Base-by-base conservation (phyloP, 2,888 invertebrate genomes). In the Sarcophaga variegata region DNA sequence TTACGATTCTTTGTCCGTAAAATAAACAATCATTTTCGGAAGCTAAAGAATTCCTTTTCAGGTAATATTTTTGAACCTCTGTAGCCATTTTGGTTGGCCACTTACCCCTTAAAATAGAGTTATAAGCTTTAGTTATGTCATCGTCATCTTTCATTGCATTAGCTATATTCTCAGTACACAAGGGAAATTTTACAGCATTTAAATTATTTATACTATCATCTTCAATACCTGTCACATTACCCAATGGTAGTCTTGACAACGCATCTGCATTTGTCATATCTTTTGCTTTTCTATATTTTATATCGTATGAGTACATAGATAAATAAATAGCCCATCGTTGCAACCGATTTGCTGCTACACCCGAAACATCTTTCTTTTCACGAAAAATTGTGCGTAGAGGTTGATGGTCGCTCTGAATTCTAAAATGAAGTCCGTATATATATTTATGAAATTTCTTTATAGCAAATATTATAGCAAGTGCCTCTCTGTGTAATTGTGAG, bases 221-320 rank as follows among this genome's bases (percentile, higher is more conserved):
- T 64, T 76, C 79, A 77, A 80, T 75, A 37, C 69, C 25, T 60
- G 67, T 81, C 3, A 71, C 11, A 66, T 62, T 74, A 14, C 22
- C 37, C n/a, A 87, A 45, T 77, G 85, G 84, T 14, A 88, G 27
- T 22, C 86, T 71, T 66, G 85, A 79, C 27, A 87, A 67, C 12
- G 78, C 72, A 47, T 47, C 64, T 45, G 71, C 77, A 66, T 80
- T 76, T 5, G 70, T 45, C 60, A 71, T 85, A 64, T 78, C 67
- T 27, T 27, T 27, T 27, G 25, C 69, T 20, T 81, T 80, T 74
- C 82, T 87, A 64, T 87, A 78, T 17, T 86, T 72, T 10, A 86
- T 81, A 59, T 81, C 60, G 14, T 84, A 84, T 20, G 77, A 67
- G 54, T 86, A 88, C 66, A 81, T 70, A 8, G 81, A 79, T 63